A percentile compares a stretch with the other conserved stretches of the same genome.
Conservation (phyloP, 2,797 vertebrate genomes). For the Falco biarmicus region DNA sequence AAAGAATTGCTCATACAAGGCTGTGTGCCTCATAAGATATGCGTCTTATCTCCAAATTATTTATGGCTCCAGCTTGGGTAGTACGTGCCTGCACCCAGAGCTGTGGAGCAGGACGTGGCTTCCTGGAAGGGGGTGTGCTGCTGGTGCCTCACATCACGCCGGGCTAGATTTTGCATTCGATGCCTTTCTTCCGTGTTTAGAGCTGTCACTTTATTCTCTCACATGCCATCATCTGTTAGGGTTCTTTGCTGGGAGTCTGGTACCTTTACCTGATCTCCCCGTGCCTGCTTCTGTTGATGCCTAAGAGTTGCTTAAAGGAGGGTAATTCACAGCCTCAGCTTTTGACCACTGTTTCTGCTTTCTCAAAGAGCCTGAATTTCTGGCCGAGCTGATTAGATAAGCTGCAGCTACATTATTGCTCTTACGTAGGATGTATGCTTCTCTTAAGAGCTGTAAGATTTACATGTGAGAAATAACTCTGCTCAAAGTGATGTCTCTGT, state of each 20-base stretch:
- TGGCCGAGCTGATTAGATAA: neutral
- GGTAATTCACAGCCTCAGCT: neutral
- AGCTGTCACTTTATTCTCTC: neutral
- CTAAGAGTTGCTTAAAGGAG: neutral
- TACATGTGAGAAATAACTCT: neutral
- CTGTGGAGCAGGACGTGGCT: neutral
- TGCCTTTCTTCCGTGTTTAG: neutral
- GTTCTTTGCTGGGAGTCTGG: neutral
- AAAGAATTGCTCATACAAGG: slow-evolving; percentile 47
- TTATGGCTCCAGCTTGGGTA: neutral
- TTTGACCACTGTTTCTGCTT: neutral
- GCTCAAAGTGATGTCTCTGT: neutral
- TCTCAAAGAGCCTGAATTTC: neutral
- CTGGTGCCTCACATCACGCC: fast-evolving
- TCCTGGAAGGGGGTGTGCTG: fast-evolving
- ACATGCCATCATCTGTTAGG: neutral
- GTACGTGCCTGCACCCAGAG: neutral
- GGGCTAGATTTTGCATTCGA: neutral
- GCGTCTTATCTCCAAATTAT: neutral
- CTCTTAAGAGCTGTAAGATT: neutral
- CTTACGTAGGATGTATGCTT: neutral
- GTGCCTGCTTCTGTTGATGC: neutral
- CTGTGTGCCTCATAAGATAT: neutral
- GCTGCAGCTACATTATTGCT: neutral
- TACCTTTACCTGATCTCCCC: neutral